Evolutionary conservation across 2,797 vertebrate species (phyloP).

Genomic region (Leuciscus waleckii): DNA sequence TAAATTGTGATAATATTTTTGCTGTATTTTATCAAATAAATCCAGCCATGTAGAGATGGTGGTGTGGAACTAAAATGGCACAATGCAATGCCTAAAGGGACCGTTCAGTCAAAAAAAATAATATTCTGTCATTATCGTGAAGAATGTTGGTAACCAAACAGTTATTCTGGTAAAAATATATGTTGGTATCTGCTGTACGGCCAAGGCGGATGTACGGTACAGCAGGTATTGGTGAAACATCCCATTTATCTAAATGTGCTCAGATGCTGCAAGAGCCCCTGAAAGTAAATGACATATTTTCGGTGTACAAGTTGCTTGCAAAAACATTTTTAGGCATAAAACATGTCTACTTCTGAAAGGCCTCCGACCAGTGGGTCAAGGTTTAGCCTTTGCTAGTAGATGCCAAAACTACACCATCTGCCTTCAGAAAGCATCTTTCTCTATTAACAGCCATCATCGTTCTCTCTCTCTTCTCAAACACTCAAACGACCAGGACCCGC

Average conservation of each 20-base stretch:
- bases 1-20: not conserved
- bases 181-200: too few species aligned
- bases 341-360: not conserved
- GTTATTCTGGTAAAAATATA: too few species aligned
- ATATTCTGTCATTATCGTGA: not conserved
- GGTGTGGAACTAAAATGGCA: not conserved
- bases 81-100: not conserved
- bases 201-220: too few species aligned
- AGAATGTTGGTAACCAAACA: not conserved
- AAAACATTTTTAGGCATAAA: not conserved
- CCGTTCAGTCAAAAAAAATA: not conserved
- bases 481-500: not conserved
- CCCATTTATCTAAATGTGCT: not conserved
- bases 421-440: not conserved
- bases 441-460: not conserved
- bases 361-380: not conserved
- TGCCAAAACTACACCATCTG: not conserved
- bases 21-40: not conserved
- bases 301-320: not conserved
- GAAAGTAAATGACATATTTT: not conserved
- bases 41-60: not conserved
- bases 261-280: not conserved
- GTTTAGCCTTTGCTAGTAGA: not conserved
- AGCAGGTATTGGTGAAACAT: too few species aligned
- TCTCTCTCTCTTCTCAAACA: not conserved